Conservation (phyloP, 2,888 invertebrate genomes). For the Diaphora mendica region DNA sequence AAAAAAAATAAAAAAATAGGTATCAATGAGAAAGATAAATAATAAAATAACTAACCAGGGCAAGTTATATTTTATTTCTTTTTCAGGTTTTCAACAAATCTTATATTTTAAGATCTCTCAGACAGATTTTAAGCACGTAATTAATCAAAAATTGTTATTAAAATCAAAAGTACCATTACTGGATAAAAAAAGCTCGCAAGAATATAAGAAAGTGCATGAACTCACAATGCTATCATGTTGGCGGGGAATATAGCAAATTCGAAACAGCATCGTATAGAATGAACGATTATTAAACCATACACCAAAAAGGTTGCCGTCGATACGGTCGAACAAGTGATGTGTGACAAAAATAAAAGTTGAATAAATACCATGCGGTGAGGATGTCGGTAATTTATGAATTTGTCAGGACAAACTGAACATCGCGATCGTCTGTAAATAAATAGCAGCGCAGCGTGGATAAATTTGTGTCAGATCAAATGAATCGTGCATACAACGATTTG, state of each 20-base stretch:
- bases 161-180: neutral
- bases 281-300: constrained; percentile 70
- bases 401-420: constrained; percentile 84
- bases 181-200: neutral
- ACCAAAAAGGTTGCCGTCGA: constrained; percentile 78
- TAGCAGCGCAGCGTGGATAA: constrained; percentile 80
- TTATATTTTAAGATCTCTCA: neutral
- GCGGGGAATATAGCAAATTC: constrained; percentile 6
- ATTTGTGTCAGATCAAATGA: constrained; percentile 87
- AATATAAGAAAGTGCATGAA: neutral
- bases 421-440: constrained; percentile 83
- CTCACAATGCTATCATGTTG: neutral
- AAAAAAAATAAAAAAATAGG: no score
- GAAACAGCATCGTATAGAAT: constrained; percentile 51
- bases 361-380: constrained; percentile 74
- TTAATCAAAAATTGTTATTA: neutral
- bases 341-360: constrained; percentile 79
- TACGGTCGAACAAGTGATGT: constrained; percentile 74
- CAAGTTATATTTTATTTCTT: neutral
- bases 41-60: neutral
- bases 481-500: constrained; percentile 77
- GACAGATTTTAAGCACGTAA: neutral
- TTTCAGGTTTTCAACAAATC: neutral
- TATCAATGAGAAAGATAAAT: no score
- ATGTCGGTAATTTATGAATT: constrained; percentile 87